A percentile compares a stretch with the other conserved stretches of the same genome.
phyloP scores from a whole-genome alignment of 2,113 vertebrate species.

The Castor canadensis region DNA sequence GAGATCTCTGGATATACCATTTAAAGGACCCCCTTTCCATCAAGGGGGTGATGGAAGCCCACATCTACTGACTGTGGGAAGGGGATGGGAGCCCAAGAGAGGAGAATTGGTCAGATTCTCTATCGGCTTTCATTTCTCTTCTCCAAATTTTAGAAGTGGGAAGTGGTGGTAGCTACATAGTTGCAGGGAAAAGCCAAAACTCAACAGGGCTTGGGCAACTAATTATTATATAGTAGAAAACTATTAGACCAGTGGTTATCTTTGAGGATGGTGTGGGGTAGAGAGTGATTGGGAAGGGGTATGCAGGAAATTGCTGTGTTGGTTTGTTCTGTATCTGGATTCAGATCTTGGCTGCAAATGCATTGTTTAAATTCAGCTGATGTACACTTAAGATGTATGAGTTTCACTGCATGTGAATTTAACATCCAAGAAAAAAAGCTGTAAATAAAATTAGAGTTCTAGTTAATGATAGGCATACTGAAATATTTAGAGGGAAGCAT shows the following conservation, averaged over 20 bases:
- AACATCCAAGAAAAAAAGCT: neutral
- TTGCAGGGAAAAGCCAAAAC: neutral
- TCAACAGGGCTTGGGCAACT: neutral
- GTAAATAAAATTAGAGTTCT: neutral
- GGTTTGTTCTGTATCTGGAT: neutral
- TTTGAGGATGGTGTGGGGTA: neutral
- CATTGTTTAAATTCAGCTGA: neutral
- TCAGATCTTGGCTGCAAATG: neutral
- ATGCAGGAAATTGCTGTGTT: neutral
- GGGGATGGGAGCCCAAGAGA: neutral
- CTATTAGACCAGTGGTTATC: neutral
- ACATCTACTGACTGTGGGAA: neutral
- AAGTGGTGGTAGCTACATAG: neutral
- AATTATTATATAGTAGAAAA: neutral
- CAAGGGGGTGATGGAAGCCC: neutral
- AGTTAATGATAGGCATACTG: neutral
- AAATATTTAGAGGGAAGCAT: neutral
- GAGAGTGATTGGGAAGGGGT: neutral
- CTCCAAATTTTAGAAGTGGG: neutral
- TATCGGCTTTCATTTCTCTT: neutral
- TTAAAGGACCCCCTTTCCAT: neutral
- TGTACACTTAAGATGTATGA: neutral
- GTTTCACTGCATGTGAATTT: constrained; percentile 19
- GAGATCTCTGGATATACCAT: neutral
- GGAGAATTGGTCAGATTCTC: neutral